phyloP scores from a whole-genome alignment of 2,113 vertebrate species.

The Passer domesticus region DNA sequence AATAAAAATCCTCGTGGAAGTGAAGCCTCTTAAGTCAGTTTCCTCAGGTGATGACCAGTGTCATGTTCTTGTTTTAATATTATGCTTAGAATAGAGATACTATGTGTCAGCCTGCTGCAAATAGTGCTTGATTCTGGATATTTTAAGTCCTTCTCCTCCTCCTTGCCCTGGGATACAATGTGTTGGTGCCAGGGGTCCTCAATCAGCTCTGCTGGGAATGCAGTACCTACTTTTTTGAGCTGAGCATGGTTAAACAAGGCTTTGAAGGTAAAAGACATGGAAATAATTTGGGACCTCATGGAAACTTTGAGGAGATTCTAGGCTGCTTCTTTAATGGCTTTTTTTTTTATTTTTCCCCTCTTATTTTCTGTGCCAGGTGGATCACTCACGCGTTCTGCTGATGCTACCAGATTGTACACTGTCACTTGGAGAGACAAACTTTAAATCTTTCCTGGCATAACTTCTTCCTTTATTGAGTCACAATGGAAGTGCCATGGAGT shows the following conservation, averaged over 20 bases:
- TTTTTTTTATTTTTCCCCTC: neutral
- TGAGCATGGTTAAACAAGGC: neutral
- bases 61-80: neutral
- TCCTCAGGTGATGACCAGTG: neutral
- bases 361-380: slow-evolving; percentile 61
- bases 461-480: slow-evolving; percentile 75
- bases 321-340: neutral
- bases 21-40: neutral
- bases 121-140: neutral
- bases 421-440: slow-evolving; percentile 64
- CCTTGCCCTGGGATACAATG: neutral
- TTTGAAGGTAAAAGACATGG: neutral
- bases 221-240: neutral
- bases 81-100: neutral
- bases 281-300: neutral
- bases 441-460: slow-evolving; percentile 65
- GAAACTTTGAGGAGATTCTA: neutral
- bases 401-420: slow-evolving; percentile 61
- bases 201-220: neutral
- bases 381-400: slow-evolving; percentile 14
- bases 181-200: neutral
- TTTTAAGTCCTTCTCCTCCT: neutral
- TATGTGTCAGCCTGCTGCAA: neutral
- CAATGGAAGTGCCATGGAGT: slow-evolving; percentile 38
- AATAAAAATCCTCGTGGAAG: neutral